Evolutionary conservation across 2,113 vertebrate genomes (phyloP).

Genomic region (Electrona antarctica): DNA sequence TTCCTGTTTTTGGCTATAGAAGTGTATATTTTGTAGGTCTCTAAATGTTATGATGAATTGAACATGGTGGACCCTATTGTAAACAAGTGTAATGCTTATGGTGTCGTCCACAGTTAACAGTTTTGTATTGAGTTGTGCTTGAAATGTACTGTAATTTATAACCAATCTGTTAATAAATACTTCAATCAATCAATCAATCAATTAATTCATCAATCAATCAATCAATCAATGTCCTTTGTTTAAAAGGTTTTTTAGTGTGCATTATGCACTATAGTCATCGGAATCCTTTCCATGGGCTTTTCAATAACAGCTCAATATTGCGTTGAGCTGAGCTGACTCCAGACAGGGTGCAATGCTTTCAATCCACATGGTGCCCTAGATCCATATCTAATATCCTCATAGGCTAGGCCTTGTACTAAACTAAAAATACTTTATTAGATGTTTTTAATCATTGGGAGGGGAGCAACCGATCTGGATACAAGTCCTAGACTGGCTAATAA

Average conservation of each 20-base stretch:
- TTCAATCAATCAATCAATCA: too few relatives aligned
- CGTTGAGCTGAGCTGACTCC: constrained; percentile 4
- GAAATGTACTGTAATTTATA: too few relatives aligned
- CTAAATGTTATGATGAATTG: too few relatives aligned
- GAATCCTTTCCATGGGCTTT: not conserved
- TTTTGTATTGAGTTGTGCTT: too few relatives aligned
- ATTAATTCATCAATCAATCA: too few relatives aligned
- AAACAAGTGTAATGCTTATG: too few relatives aligned
- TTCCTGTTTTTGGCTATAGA: too few relatives aligned
- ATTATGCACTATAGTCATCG: not conserved
- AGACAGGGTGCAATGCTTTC: constrained; percentile 23
- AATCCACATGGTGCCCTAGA: constrained; percentile 33
- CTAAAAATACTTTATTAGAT: constrained; percentile 32
- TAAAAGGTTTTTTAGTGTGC: not conserved
- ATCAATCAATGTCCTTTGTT: not conserved
- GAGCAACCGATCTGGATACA: not conserved
- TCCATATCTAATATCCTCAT: constrained; percentile 44
- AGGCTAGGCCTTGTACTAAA: not conserved
- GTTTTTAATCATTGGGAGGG: constrained; percentile 3
- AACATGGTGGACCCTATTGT: too few relatives aligned
- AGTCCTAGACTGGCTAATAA: constrained; percentile 12
- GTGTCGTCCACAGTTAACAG: too few relatives aligned
- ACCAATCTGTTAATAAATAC: too few relatives aligned
- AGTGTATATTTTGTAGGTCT: too few relatives aligned
- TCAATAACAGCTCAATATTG: constrained; percentile 11